Evolutionary conservation across 2,797 vertebrate genomes (phyloP).

Genomic region (Sebastiscus tertius): DNA sequence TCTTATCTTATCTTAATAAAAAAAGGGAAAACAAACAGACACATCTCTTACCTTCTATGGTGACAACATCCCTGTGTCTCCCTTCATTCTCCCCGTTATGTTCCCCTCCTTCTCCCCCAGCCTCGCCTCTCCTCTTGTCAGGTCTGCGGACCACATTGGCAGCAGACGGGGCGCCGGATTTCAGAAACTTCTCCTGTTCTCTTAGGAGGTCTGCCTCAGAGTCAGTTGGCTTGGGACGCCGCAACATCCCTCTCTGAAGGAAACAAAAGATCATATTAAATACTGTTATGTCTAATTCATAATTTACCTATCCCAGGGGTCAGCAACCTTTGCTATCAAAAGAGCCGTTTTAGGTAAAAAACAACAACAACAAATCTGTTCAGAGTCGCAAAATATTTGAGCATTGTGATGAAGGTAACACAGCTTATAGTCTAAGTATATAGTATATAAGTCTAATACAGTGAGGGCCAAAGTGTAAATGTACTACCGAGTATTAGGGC

Average conservation of each 20-base stretch:
- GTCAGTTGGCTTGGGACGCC: conserved; percentile 91
- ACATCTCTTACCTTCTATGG: conserved; percentile 83
- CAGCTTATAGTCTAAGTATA: too few relatives aligned
- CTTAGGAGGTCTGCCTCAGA: conserved; percentile 91
- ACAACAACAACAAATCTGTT: too few relatives aligned
- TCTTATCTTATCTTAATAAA: too few relatives aligned
- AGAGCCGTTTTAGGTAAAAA: too few relatives aligned
- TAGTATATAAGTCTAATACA: too few relatives aligned
- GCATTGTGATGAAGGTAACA: too few relatives aligned
- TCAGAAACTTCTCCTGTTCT: conserved; percentile 91
- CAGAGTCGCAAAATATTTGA: too few relatives aligned
- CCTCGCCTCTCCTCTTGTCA: conserved; percentile 87
- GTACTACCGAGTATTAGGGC: too few relatives aligned
- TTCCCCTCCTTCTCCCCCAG: conserved; percentile 50
- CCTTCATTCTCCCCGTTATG: conserved; percentile 3
- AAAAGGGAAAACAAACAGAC: neutral
- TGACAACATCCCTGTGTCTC: conserved; percentile 87
- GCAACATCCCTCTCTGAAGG: conserved; percentile 84
- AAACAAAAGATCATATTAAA: neutral
- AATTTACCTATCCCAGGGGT: rapidly evolving
- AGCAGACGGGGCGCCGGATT: conserved; percentile 83
- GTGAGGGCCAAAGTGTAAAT: too few relatives aligned
- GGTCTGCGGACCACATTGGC: conserved; percentile 88
- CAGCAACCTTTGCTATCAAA: too few relatives aligned
- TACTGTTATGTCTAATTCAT: too few relatives aligned